Base-by-base conservation (phyloP, 2,888 invertebrate species). In the Pristionchus mayeri region DNA sequence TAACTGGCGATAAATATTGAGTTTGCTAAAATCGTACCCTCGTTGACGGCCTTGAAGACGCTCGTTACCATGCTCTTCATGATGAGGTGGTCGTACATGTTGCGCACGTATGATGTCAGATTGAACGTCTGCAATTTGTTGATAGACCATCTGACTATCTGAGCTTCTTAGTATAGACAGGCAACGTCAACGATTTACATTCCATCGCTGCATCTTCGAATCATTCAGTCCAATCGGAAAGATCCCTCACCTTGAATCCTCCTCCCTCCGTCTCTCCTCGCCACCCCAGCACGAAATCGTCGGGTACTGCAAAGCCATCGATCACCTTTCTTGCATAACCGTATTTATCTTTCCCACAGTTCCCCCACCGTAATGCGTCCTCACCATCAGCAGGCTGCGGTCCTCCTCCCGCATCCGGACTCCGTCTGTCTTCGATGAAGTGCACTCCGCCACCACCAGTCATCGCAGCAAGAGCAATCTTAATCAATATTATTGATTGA, bases 31-130 rank as follows among this genome's bases (percentile, higher is more conserved):
- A 76, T 27, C 76, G 48, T 76, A 83, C 83, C 83, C 27, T 67
- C 50, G 21, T 83, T 83, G 71, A 83, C 71, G 16, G 71, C 67
- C 54, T 37, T 67, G 71, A 83, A 83, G 30, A 83, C 30, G 24
- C 48, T 13, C 13, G 71, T 52, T 21, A 83, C 83, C 37, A 83
- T 54, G n/a, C 34, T 52, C 52, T 83, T 83, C 48, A 83, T 57
- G 50, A 83, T 50, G 37, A 83, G 52, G 16, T 34, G 27, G 50
- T 83, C 83, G 52, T 83, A 71, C 52, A 83, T 71, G 30, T 71
- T 54, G 4, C 71, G 37, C n/a, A 83, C 83, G 54, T 71, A 83
- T 3, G 54, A 21, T 30, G 37, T 37, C 16, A 83, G 83, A 24
- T 83, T 27, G 71, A 83, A 83, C 30, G 30, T 21, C 52, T 83